Evolutionary conservation across 2,113 vertebrate species (phyloP).

Genomic region (Zosterops borbonicus): DNA sequence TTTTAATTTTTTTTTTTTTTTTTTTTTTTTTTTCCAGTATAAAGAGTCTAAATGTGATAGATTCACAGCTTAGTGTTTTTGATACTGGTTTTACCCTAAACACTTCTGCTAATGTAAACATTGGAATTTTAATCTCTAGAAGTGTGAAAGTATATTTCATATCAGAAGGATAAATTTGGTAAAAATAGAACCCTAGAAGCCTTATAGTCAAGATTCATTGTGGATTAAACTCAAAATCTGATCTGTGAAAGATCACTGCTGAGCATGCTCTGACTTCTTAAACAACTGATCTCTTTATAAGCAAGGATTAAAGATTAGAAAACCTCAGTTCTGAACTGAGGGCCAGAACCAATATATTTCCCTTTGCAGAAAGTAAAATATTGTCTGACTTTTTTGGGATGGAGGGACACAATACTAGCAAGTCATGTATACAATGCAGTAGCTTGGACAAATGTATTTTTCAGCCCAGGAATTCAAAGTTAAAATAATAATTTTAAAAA

Average conservation of each 20-base stretch:
- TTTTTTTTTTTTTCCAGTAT: background rate
- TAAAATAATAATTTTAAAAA: background rate
- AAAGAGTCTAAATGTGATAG: background rate
- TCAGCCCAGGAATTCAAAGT: background rate
- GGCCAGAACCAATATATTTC: background rate
- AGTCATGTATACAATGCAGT: rapidly evolving
- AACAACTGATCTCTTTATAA: constrained; percentile 20
- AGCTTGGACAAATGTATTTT: constrained; percentile 18
- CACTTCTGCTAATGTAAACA: constrained; percentile 54
- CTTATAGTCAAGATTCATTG: constrained; percentile 43
- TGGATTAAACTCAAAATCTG: constrained; percentile 51
- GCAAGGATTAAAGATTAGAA: constrained; percentile 12
- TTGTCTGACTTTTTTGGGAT: background rate
- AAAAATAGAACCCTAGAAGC: constrained; percentile 27
- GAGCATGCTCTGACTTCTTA: constrained; percentile 39
- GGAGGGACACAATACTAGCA: background rate
- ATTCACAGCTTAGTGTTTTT: constrained; percentile 16
- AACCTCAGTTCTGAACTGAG: background rate
- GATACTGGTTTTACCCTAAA: constrained; percentile 56
- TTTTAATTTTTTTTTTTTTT: background rate
- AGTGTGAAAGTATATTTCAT: constrained; percentile 53
- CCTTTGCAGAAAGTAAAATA: background rate
- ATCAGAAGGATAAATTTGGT: constrained; percentile 44
- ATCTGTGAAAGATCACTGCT: background rate
- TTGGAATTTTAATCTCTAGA: constrained; percentile 28